Percentiles rank a stretch among this genome's conserved stretches.
Conservation (phyloP, 2,888 invertebrate species). For the Drosophila limbata region DNA sequence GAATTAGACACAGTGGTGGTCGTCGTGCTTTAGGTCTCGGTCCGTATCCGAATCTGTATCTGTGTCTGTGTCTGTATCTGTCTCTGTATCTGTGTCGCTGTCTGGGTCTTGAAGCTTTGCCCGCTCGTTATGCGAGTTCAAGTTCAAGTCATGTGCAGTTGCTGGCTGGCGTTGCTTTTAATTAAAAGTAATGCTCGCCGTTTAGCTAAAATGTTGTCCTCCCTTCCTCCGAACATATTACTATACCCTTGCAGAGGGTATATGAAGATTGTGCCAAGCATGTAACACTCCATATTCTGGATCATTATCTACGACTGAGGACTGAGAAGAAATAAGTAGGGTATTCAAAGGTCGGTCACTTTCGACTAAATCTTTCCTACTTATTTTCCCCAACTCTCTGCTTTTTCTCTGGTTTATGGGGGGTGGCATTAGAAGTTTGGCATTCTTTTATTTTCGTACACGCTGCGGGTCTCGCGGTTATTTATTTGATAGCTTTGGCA, state of each 20-base stretch:
- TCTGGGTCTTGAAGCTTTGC: conserved; percentile 14
- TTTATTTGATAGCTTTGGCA: conserved; percentile 79
- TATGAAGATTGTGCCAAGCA: not conserved
- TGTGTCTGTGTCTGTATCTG: not conserved
- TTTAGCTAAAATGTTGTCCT: conserved; percentile 65
- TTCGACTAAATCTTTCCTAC: not conserved
- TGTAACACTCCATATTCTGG: too few species aligned
- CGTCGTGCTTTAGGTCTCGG: conserved; percentile 27
- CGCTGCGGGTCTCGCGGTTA: conserved; percentile 74
- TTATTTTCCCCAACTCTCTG: conserved; percentile 16
- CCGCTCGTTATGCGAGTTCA: conserved; percentile 63
- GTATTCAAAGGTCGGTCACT: too few species aligned
- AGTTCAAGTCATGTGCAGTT: conserved; percentile 75
- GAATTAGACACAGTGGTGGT: conserved; percentile 66
- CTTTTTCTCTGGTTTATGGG: conserved; percentile 22
- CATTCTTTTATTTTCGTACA: conserved; percentile 61
- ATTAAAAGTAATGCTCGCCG: conserved; percentile 78
- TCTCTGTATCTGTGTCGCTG: not conserved
- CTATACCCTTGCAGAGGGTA: not conserved
- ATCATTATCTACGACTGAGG: too few species aligned
- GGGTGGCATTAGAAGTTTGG: conserved; percentile 63
- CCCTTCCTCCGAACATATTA: conserved; percentile 5
- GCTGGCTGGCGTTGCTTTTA: conserved; percentile 71
- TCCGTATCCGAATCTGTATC: not conserved
- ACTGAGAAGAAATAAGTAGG: too few species aligned